Evolutionary conservation across 2,797 vertebrate genomes (phyloP).

Genomic region (Chrosomus eos): DNA sequence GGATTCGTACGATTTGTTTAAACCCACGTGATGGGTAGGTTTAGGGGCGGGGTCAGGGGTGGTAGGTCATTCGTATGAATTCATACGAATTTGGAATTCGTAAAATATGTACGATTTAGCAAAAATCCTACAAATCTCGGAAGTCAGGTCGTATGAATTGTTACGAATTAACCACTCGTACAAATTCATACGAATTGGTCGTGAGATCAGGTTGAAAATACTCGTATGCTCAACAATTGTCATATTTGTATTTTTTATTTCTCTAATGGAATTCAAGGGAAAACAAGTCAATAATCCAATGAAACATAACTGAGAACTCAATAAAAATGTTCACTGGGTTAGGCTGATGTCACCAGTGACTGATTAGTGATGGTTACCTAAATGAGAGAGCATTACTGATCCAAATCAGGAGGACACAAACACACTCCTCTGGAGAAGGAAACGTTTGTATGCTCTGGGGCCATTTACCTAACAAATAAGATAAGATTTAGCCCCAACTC

Average conservation of each 20-base stretch:
- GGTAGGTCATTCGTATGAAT: no score
- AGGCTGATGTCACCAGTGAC: slow-evolving; percentile 59
- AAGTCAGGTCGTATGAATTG: no score
- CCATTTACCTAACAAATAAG: slow-evolving; percentile 64
- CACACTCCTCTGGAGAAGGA: slow-evolving; percentile 55
- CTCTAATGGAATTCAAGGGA: not conserved
- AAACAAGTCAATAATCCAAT: not conserved
- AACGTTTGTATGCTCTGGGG: slow-evolving; percentile 46
- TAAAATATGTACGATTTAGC: no score
- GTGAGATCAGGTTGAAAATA: no score
- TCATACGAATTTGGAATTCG: no score
- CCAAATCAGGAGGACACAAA: slow-evolving; percentile 67
- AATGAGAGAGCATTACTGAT: slow-evolving; percentile 62
- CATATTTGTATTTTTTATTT: not conserved
- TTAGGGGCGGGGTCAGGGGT: no score
- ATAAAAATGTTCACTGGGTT: slow-evolving; percentile 52
- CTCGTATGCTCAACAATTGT: no score
- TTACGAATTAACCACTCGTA: no score
- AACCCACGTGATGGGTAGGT: no score
- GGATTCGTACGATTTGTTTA: no score
- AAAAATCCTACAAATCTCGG: no score
- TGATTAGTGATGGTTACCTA: slow-evolving; percentile 65
- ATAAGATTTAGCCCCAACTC: slow-evolving; percentile 30
- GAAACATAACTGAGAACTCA: not conserved
- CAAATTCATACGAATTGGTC: no score